Evolutionary conservation across 2,113 vertebrate species (phyloP), one percentile per base, ranked within the genome.

Genomic region (Cheilinus undulatus): DNA sequence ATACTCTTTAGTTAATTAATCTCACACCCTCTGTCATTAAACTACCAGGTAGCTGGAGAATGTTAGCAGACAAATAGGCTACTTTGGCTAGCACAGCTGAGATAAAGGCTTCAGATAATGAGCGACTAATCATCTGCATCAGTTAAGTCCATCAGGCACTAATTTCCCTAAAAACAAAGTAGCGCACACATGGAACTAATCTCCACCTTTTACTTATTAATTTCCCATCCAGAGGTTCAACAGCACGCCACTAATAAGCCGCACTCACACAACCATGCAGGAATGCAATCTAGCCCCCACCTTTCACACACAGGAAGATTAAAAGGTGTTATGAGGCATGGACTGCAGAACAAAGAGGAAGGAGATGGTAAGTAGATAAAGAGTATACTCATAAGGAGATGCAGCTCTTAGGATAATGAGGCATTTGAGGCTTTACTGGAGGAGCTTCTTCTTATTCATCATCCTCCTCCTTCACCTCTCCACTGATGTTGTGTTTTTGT

Each of bases 51-150:
- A 80, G 53, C 80, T 67, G 43, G 53, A 73, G 71, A 79, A 76
- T 78, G 56, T 88, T 89, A 76, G 80, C 53, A 79, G 87, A 92
- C 86, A 93, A 93, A 92, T 87, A 53, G 83, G 76, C 74, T 63
- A 68, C 86, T 91, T 86, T 86, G 62, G 83, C 81, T 69, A 83
- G 83, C 81, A 74, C 82, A 87, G 57, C 60, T 60, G 64, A 85
- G 86, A 91, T 92, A 91, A 93, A 92, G 84, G 86, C 69, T 80
- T 86, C 26, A 72, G 73, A 86, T 93, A 92, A 92, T 82, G 88
- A 93, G 82, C 38, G 69, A 86, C 84, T 93, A 90, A 89, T 92
- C 86, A 92, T 66, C 67, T 80, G 69, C 64, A 77, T 77, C 80
- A 83, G 83, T 89, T 90, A 86, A 88, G 64, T 89, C 86, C 86